phyloP scores from a whole-genome alignment of 30 jellyfish, hydroid and myxozoan genomes.

The Aurelia sp. region DNA sequence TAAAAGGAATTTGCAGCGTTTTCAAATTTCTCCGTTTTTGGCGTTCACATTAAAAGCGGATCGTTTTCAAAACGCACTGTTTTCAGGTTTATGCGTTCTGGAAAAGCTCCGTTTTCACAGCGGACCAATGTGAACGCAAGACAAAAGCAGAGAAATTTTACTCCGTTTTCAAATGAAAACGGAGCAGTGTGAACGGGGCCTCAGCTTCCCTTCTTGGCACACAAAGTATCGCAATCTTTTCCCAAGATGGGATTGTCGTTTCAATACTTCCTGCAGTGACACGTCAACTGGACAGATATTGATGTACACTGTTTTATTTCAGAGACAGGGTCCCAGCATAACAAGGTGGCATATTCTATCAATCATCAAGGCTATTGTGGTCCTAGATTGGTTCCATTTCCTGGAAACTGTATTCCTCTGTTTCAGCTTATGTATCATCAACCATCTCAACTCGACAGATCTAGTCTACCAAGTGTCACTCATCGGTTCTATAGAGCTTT shows the following conservation, averaged over 20 bases:
- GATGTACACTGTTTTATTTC: not conserved
- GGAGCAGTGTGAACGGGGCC: too few relatives aligned
- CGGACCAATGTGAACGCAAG: too few relatives aligned
- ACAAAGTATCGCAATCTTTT: not conserved
- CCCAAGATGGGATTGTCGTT: not conserved
- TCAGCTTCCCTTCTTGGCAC: too few relatives aligned
- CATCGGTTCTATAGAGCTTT: conserved; percentile 81
- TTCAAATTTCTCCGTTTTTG: too few relatives aligned
- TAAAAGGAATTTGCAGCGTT: too few relatives aligned
- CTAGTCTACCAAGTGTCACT: conserved; percentile 91
- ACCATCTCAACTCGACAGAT: conserved; percentile 90
- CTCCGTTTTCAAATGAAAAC: too few relatives aligned
- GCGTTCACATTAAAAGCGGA: too few relatives aligned
- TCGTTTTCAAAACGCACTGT: too few relatives aligned
- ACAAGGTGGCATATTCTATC: conserved; percentile 83
- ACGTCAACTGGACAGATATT: not conserved
- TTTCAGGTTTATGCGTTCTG: too few relatives aligned
- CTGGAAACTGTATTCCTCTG: conserved; percentile 87
- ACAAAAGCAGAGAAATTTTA: too few relatives aligned
- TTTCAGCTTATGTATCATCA: conserved; percentile 81
- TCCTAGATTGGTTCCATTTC: conserved; percentile 96
- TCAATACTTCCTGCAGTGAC: not conserved
- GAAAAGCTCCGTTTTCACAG: too few relatives aligned
- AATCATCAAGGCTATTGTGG: conserved; percentile 84
- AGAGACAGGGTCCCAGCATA: conserved; percentile 82